These are phyloP conservation scores for Seira sanloemensis DNA, from an alignment of 2,888 invertebrate species.

Conservation along the genomic window DNA sequence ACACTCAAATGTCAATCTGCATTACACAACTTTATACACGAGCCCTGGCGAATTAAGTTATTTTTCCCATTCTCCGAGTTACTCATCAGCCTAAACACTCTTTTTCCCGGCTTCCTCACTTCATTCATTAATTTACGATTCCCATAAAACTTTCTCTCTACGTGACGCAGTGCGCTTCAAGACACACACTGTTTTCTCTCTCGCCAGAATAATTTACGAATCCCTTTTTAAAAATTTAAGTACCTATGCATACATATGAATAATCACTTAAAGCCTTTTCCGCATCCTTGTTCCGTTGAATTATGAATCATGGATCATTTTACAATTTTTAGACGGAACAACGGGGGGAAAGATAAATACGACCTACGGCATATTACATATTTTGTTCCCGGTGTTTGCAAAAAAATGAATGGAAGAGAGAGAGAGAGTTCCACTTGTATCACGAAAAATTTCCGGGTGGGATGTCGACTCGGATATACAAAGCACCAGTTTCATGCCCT, in stretches of 20 bases:
- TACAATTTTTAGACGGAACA: background rate
- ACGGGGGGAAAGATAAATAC: background rate
- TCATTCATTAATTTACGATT: background rate
- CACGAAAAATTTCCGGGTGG: conserved; percentile 9
- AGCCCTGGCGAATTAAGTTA: background rate
- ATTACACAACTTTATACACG: background rate
- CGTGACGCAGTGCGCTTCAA: background rate
- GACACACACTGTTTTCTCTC: background rate
- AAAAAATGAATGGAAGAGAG: background rate
- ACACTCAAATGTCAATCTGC: background rate
- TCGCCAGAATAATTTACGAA: background rate
- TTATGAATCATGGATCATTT: background rate
- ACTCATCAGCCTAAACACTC: background rate
- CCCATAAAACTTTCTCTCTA: background rate
- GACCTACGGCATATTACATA: background rate
- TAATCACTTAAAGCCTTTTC: background rate
- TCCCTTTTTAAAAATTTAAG: background rate
- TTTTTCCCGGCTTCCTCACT: background rate
- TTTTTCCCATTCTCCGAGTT: background rate
- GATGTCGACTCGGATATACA: background rate
- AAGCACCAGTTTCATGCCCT: conserved; percentile 11
- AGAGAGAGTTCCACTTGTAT: background rate
- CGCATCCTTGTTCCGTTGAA: background rate
- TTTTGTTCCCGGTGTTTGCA: background rate
- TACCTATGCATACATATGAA: background rate